Base-by-base conservation (phyloP, 2,888 invertebrate species). In the Amphipoea oculea region DNA sequence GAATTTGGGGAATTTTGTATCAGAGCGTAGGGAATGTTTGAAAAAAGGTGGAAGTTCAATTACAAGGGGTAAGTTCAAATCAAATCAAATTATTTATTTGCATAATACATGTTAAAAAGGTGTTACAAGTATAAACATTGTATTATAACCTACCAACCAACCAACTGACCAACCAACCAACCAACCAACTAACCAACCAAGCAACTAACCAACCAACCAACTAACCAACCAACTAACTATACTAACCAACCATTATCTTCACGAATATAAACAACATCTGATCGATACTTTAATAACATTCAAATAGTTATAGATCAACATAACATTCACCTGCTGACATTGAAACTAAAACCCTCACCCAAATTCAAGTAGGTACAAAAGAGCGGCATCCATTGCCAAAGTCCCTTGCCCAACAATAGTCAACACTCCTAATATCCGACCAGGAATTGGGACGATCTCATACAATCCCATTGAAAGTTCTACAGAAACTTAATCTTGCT, bases 401-500 rank as follows among this genome's bases (percentile, higher is more conserved):
- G 48, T 29, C 45, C 62, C 40, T 51, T 48, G 23, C 54, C 2
- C n/a, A 57, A 82, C 86, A 85, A 75, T 70, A 73, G 69, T 66
- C 62, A 83, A 84, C 80, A 80, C 68, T 68, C 23, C 84, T 79
- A 84, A 76, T 78, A 88, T 73, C 74, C 65, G 63, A 76, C 70
- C 72, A 63, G 29, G 75, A 88, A 84, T 81, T 79, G 80, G 70
- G 42, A 70, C 70, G 82, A 75, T 84, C 82, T 83, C 81, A 82
- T 81, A 87, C 78, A 81, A 63, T 78, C 69, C 86, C 74, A 88
- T 88, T 86, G 79, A 77, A 78, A 86, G 79, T 83, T 78, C 78
- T 74, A 73, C 76, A 68, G 88, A 92, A 93, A 92, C 91, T 92
- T 92, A 92, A 92, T 93, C 92, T 90, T 83, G 83, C 85, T 89